A percentile compares a stretch with the other conserved stretches of the same genome.
These are phyloP conservation scores for Ia io DNA, from an alignment of 2,113 vertebrate genomes.

Conservation along the genomic window DNA sequence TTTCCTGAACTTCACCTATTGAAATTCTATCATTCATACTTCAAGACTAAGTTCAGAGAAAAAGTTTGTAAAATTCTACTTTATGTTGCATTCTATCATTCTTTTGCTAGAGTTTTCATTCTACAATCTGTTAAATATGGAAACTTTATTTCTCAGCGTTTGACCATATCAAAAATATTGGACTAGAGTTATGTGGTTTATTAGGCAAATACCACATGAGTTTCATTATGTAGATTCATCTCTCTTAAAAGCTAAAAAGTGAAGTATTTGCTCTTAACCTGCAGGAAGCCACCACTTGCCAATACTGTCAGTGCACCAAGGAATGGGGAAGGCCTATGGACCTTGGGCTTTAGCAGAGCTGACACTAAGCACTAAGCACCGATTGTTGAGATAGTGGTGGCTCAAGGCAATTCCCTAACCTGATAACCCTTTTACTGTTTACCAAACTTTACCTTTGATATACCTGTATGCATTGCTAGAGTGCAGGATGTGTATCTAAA, in stretches of 20 bases:
- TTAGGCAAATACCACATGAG: not conserved
- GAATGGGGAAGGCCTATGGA: no score
- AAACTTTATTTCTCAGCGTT: not conserved
- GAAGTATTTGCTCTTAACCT: not conserved
- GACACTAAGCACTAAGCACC: no score
- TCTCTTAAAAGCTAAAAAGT: not conserved
- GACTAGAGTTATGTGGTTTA: not conserved
- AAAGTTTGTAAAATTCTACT: not conserved
- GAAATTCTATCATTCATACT: conserved; percentile 23
- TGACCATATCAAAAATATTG: not conserved
- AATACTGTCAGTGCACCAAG: no score
- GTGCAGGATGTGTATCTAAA: no score
- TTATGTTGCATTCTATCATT: not conserved
- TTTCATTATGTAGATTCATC: not conserved
- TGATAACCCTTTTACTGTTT: no score
- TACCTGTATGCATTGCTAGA: no score
- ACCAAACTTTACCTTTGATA: no score
- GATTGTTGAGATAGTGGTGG: no score
- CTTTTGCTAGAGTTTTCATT: not conserved
- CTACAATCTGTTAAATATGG: not conserved
- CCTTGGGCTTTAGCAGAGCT: no score
- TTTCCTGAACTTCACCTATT: not conserved
- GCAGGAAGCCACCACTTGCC: no score
- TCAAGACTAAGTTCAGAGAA: not conserved
- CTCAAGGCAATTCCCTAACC: no score